Evolutionary conservation across 2,888 invertebrate genomes (phyloP).

Genomic region (Lasioglossum lativentre): DNA sequence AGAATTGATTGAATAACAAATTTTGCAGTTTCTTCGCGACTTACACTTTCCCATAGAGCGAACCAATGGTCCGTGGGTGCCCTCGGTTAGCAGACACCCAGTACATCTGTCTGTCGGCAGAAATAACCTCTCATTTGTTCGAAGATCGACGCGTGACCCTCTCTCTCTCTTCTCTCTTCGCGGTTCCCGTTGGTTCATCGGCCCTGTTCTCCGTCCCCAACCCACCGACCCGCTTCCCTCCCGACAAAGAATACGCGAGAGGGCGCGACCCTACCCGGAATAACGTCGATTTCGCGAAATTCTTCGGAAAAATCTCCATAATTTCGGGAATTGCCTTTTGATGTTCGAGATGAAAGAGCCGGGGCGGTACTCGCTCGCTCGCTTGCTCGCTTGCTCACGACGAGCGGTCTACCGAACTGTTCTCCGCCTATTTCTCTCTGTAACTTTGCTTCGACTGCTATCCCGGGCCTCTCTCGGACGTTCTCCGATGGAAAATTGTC

Average conservation of each 20-base stretch:
- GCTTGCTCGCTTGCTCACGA: not conserved
- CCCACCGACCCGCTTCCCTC: constrained; percentile 45
- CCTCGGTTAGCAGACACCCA: not conserved
- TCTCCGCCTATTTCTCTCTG: constrained; percentile 37
- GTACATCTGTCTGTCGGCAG: constrained; percentile 42
- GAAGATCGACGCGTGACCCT: constrained; percentile 43
- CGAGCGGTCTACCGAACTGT: constrained; percentile 55
- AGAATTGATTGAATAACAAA: not conserved
- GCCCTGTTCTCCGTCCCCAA: constrained; percentile 33
- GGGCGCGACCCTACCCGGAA: constrained; percentile 38
- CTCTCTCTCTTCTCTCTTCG: constrained; percentile 10
- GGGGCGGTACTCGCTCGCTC: not conserved
- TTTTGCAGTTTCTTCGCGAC: not conserved
- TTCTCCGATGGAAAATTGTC: constrained; percentile 4
- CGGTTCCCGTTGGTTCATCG: not conserved
- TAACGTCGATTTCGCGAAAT: constrained; percentile 77
- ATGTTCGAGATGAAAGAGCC: constrained; percentile 83
- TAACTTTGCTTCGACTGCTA: constrained; percentile 40
- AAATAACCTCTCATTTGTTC: constrained; percentile 76
- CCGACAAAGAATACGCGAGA: constrained; percentile 65
- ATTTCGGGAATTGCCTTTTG: constrained; percentile 83
- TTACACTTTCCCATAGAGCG: not conserved
- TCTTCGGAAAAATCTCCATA: constrained; percentile 82
- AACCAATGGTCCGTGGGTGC: not conserved
- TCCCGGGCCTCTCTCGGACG: not conserved